Percentiles rank a stretch among this genome's conserved stretches.
These are phyloP conservation scores for Psettodes erumei DNA, from an alignment of 2,113 vertebrate species.

Conservation along the genomic window DNA sequence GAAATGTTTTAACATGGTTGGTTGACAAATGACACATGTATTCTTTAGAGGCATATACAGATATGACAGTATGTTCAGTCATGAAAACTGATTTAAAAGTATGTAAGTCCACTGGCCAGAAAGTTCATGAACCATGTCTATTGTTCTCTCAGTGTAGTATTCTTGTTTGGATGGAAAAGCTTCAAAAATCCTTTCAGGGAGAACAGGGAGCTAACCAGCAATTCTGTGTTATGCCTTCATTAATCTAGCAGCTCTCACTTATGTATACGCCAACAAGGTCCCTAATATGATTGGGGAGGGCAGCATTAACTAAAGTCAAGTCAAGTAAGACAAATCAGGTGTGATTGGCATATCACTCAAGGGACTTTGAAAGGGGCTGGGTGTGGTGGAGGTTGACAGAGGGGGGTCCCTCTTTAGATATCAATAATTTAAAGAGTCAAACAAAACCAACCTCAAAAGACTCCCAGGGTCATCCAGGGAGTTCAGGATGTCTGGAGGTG, in stretches of 20 bases:
- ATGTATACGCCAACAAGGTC: background rate
- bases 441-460: constrained; percentile 43
- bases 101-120: background rate
- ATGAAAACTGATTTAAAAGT: background rate
- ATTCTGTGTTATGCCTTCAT: background rate
- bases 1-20: too few species aligned
- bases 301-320: constrained; percentile 55
- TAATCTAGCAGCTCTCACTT: constrained; percentile 24
- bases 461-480: constrained; percentile 47
- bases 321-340: constrained; percentile 84
- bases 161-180: background rate
- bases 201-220: background rate
- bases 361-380: constrained; percentile 70
- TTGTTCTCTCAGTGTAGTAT: background rate
- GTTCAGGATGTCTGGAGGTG: constrained; percentile 57
- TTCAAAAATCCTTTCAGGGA: background rate
- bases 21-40: too few species aligned
- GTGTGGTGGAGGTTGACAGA: constrained; percentile 48
- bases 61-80: too few species aligned
- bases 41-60: too few species aligned
- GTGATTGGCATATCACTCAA: constrained; percentile 79
- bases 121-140: background rate
- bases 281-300: background rate
- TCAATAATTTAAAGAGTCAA: constrained; percentile 81
- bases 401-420: constrained; percentile 83